Base-by-base conservation (phyloP, 2,797 vertebrate genomes). In the Adelosebastes latens region DNA sequence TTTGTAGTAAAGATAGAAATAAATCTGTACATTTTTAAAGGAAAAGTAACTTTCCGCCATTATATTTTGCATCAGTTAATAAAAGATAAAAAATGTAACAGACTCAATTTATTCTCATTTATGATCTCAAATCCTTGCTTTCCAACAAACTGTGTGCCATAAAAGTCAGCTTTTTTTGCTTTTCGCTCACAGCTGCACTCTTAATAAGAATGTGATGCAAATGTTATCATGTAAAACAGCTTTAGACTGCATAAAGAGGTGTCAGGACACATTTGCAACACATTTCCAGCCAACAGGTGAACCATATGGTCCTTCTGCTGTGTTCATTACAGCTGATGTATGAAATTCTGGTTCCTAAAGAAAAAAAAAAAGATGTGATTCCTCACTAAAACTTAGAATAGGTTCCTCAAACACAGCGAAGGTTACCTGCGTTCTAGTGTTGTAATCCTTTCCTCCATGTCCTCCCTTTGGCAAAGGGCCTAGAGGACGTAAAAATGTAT, bases 371-470 rank as follows among this genome's bases (percentile, higher is more conserved):
- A 32, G 12, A 0, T 1, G 34, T 0, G 10, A 36, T 12, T 56
- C 25, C 13, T 69, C 2, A 5, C 12, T 22, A 46, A 72, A 62
- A 49, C 29, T 59, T 22, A 25, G 11, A 72, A 77, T 36, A 77
- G 36, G 85, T 55, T 5, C 8, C 16, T 67, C 36, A 34, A 55
- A 53, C 3, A 68, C 22, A 29, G 52, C 2, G 63, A 77, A 58
- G 22, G 22, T 83, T 94, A 96, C 96, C 96, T 97, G 90, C 96
- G 97, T 90, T 98, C 97, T 79, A 98, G 91, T 1, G 97, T 98
- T 5, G 97, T 98, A 69, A 98, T 98, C 72, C 97, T 94, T 82
- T 98, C 97, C 77, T 98, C 97, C 97, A 98, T 98, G 83, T 98
- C 97, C 81, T 98, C 97, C 77, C 97, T 93, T 92, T 98, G 97